Evolutionary conservation across 2,113 vertebrate genomes (phyloP).

Genomic region (Paradoxurus hermaphroditus): DNA sequence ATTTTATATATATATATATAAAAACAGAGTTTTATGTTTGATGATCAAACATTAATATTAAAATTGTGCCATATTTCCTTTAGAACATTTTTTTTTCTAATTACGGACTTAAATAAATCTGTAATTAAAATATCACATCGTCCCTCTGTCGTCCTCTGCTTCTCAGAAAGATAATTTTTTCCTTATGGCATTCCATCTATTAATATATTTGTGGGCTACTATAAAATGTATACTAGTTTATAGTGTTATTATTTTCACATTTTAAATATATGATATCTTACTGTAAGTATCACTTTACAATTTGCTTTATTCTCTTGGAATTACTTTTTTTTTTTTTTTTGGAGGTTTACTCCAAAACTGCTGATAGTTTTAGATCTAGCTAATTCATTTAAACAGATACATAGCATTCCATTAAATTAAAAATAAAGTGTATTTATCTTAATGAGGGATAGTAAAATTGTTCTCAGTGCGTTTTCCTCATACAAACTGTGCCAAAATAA

Average conservation of each 20-base stretch:
- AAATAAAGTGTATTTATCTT: constrained; percentile 21
- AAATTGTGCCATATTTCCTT: not conserved
- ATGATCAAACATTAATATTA: not conserved
- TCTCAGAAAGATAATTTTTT: not conserved
- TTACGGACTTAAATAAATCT: not conserved
- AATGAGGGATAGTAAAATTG: not conserved
- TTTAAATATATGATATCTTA: not conserved
- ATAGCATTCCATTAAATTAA: not conserved
- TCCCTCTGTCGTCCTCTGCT: not conserved
- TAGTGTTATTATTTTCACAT: not conserved
- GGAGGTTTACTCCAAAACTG: not conserved
- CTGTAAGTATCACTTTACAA: not conserved
- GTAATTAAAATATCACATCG: constrained; percentile 16
- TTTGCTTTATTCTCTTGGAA: not conserved
- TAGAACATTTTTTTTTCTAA: not conserved
- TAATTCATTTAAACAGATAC: not conserved
- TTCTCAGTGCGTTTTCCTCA: not conserved
- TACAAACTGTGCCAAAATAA: not conserved
- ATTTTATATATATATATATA: not conserved
- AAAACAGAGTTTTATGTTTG: not conserved
- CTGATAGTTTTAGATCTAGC: not conserved
- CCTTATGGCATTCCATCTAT: not conserved
- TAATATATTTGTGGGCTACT: not conserved
- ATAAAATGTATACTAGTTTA: not conserved
- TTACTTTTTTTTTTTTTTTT: not conserved